Evolutionary conservation across 2,113 vertebrate genomes (phyloP).

Genomic region (Laticauda colubrina): DNA sequence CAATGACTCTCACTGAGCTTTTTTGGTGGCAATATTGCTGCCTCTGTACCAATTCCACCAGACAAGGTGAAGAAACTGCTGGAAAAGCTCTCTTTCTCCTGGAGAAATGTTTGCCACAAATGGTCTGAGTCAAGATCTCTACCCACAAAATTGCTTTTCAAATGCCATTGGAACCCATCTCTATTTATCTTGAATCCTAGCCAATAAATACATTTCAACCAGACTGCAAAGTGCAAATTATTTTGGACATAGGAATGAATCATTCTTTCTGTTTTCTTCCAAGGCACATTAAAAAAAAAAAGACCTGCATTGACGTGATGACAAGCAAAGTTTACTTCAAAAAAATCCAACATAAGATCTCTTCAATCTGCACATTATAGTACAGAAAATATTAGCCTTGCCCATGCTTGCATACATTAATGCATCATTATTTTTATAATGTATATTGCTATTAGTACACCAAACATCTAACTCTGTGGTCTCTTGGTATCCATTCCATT

Average conservation of each 20-base stretch:
- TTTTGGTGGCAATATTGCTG: neutral
- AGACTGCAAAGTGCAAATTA: neutral
- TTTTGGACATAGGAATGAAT: neutral
- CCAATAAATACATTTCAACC: neutral
- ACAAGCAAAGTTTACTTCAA: neutral
- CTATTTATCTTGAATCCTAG: neutral
- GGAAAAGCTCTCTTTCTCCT: neutral
- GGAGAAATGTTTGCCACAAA: neutral
- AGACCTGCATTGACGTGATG: neutral
- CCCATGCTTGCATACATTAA: neutral
- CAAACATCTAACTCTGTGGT: neutral
- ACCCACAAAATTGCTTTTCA: neutral
- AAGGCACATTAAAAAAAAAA: neutral
- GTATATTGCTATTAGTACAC: neutral
- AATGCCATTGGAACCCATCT: neutral
- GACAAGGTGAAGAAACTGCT: neutral
- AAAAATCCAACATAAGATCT: neutral
- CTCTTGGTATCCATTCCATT: neutral
- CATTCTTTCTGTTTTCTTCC: neutral
- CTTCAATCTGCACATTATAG: neutral
- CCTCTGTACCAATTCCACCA: neutral
- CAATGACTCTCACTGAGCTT: neutral
- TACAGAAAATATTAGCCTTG: neutral
- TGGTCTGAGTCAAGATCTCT: neutral
- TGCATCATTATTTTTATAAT: neutral